phyloP scores from a whole-genome alignment of 2,888 invertebrate species.

The Trichogramma dendrolimi region DNA sequence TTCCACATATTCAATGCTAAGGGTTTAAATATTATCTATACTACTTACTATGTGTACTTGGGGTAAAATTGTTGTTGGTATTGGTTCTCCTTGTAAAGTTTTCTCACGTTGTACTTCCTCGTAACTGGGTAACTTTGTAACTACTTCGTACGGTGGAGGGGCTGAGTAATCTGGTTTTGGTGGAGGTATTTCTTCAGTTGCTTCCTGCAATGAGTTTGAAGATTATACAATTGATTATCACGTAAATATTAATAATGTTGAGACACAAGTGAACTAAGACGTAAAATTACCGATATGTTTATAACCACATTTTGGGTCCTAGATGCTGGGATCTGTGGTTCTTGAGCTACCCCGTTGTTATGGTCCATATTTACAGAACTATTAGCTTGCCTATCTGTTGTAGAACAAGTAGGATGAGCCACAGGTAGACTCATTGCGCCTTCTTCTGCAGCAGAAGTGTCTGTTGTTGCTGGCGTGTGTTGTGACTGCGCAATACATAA shows the following conservation, averaged over 20 bases:
- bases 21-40: not conserved
- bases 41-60: slow-evolving; percentile 45
- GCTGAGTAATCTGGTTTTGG: slow-evolving; percentile 81
- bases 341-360: slow-evolving; percentile 10
- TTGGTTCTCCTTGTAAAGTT: slow-evolving; percentile 68
- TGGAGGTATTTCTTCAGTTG: slow-evolving; percentile 67
- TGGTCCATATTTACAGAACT: slow-evolving; percentile 15
- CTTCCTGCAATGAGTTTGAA: slow-evolving; percentile 16
- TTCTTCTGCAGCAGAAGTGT: slow-evolving; percentile 1
- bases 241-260: not conserved
- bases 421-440: slow-evolving; percentile 11
- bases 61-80: slow-evolving; percentile 44
- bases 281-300: slow-evolving; percentile 8
- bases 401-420: slow-evolving; percentile 15
- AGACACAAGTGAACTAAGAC: not conserved
- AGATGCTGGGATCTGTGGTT: slow-evolving; percentile 13
- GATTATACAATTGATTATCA: not conserved
- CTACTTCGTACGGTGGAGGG: slow-evolving; percentile 84
- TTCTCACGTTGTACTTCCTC: slow-evolving; percentile 90
- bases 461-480: slow-evolving; percentile 9
- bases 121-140: slow-evolving; percentile 82
- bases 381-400: slow-evolving; percentile 12
- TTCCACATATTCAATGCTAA: slow-evolving; percentile 10
- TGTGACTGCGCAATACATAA: slow-evolving; percentile 8
- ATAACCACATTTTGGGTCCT: slow-evolving; percentile 15